Percentiles rank a stretch among this genome's conserved stretches.
phyloP scores from a whole-genome alignment of 35 echinoderm and acorn worm species.

The Eucidaris tribuloides region DNA sequence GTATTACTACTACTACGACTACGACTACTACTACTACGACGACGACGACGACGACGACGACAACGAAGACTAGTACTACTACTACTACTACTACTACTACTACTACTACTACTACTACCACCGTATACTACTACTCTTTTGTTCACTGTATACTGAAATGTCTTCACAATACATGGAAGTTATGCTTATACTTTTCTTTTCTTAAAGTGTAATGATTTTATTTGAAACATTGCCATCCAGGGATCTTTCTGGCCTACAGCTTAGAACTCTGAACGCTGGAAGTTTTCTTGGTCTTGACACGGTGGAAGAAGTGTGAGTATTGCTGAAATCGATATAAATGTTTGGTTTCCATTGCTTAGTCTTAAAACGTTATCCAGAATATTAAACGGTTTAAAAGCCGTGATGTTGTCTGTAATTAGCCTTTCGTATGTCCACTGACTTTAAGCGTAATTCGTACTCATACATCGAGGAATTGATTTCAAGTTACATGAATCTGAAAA shows the following conservation, averaged over 20 bases:
- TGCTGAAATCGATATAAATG: too few relatives aligned
- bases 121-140: too few relatives aligned
- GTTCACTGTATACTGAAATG: background rate
- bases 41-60: too few relatives aligned
- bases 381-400: background rate
- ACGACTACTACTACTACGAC: too few relatives aligned
- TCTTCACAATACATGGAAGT: background rate
- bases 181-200: background rate
- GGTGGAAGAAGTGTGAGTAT: background rate
- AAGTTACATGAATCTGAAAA: background rate
- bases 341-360: too few relatives aligned
- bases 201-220: background rate
- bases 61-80: too few relatives aligned
- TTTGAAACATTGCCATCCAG: background rate
- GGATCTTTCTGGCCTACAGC: background rate
- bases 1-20: too few relatives aligned
- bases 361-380: background rate
- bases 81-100: too few relatives aligned
- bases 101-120: too few relatives aligned
- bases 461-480: background rate
- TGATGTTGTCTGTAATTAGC: background rate
- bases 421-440: background rate
- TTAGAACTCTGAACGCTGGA: background rate
- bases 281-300: slow-evolving; percentile 9
- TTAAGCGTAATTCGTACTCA: background rate